Conservation (phyloP, 2,797 vertebrate genomes). For the Protosalanx chinensis region DNA sequence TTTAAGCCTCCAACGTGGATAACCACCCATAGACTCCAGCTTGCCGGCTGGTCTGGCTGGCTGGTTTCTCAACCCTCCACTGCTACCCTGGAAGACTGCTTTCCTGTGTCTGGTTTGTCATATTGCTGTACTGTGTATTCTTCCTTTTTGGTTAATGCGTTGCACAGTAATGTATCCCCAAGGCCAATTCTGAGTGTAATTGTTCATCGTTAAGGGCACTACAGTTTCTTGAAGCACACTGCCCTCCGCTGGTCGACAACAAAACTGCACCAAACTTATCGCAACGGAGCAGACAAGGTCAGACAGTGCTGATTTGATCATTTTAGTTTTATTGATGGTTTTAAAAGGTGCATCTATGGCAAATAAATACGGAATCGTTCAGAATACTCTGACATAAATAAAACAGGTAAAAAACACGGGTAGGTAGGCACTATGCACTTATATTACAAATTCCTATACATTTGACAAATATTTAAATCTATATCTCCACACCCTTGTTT, state of each 20-base stretch:
- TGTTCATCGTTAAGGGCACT: neutral
- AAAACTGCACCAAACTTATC: neutral
- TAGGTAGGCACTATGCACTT: neutral
- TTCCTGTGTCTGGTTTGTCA: too few species aligned
- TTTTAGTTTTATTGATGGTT: constrained; percentile 9
- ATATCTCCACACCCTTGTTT: neutral
- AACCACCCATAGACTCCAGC: neutral
- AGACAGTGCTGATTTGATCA: neutral
- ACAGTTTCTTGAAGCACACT: neutral
- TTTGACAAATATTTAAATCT: neutral
- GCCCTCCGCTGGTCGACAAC: neutral
- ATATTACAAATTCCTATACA: too few species aligned
- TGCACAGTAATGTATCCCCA: too few species aligned
- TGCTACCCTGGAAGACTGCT: too few species aligned
- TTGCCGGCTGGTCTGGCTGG: neutral
- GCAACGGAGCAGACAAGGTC: neutral
- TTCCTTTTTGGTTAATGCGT: too few species aligned
- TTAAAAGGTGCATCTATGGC: neutral
- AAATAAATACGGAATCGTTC: neutral
- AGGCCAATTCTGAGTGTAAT: neutral
- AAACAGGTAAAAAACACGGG: neutral
- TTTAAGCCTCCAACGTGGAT: constrained; percentile 4
- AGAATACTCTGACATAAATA: neutral
- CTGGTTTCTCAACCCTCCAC: too few species aligned
- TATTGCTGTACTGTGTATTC: too few species aligned